Evolutionary conservation across 92 coral and sea anemone genomes (phyloP).

Genomic region (Epizoanthus stellaris): DNA sequence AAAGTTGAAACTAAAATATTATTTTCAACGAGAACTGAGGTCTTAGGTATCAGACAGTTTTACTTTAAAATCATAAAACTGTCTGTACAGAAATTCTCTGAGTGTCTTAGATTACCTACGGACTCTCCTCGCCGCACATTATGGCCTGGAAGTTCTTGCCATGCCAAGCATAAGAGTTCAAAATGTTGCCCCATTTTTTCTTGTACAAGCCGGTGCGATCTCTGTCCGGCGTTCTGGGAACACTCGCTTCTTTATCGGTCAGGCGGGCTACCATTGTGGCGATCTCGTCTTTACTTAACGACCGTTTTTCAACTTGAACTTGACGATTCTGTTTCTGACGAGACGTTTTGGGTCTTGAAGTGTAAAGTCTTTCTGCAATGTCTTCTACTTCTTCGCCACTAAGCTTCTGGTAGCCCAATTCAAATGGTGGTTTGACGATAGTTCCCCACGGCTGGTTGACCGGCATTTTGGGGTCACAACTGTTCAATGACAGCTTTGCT

Average conservation of each 20-base stretch:
- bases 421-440: conserved; percentile 88
- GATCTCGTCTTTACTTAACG: conserved; percentile 67
- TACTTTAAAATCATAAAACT: background rate
- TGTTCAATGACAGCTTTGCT: too few species aligned
- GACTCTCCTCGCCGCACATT: conserved; percentile 95
- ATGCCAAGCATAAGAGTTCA: conserved; percentile 97
- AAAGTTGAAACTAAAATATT: too few species aligned
- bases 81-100: background rate
- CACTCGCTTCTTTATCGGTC: conserved; percentile 79
- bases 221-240: conserved; percentile 81
- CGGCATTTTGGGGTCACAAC: conserved; percentile 9
- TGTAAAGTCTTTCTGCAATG: conserved; percentile 75
- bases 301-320: conserved; percentile 68
- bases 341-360: conserved; percentile 53
- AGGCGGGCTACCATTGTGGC: conserved; percentile 81
- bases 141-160: conserved; percentile 96
- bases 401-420: conserved; percentile 89
- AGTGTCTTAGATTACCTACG: conserved; percentile 38
- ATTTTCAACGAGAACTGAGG: too few species aligned
- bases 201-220: conserved; percentile 71
- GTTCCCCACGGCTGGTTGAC: conserved; percentile 91
- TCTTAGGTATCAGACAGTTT: too few species aligned
- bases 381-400: conserved; percentile 74
- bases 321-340: conserved; percentile 42
- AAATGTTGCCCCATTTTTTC: conserved; percentile 85